These are phyloP conservation scores for Timema cristinae DNA, from an alignment of 2,888 invertebrate species.

Conservation along the genomic window DNA sequence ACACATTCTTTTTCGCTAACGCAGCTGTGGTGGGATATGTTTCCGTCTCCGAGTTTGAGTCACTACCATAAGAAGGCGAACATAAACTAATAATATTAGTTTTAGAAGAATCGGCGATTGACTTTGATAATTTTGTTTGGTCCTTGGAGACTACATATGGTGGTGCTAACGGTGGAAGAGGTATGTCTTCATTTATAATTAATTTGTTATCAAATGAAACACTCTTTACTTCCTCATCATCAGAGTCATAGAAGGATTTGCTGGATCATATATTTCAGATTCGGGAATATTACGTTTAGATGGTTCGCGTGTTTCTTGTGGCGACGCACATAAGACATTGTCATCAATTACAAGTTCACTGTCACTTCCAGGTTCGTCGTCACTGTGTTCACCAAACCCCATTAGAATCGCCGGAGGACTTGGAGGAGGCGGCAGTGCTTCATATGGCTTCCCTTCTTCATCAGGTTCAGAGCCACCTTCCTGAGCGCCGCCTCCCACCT, in stretches of 20 bases:
- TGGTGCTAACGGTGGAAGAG: constrained; percentile 20
- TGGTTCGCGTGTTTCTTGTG: not conserved
- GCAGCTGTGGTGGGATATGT: not conserved
- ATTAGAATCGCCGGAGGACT: constrained; percentile 37
- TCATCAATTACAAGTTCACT: constrained; percentile 55
- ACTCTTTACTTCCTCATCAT: constrained; percentile 37
- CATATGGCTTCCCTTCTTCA: constrained; percentile 22
- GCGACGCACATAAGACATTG: constrained; percentile 18
- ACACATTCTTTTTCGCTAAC: not conserved
- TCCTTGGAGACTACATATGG: not conserved
- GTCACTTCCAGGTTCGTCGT: constrained; percentile 52
- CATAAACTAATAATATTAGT: constrained; percentile 22
- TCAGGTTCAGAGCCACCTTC: constrained; percentile 19
- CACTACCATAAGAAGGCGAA: constrained; percentile 25
- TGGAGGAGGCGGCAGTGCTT: constrained; percentile 35
- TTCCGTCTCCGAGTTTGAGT: not conserved
- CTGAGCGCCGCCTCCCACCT: constrained; percentile 39
- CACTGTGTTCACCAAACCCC: constrained; percentile 46
- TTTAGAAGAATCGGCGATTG: constrained; percentile 15
- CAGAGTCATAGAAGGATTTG: constrained; percentile 48
- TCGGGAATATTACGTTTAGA: constrained; percentile 16
- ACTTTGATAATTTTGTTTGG: constrained; percentile 2
- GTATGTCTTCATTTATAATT: constrained; percentile 17
- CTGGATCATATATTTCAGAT: constrained; percentile 54
- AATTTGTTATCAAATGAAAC: not conserved